Evolutionary conservation across 2,888 invertebrate genomes (phyloP).

Genomic region (Drosophila koepferae): DNA sequence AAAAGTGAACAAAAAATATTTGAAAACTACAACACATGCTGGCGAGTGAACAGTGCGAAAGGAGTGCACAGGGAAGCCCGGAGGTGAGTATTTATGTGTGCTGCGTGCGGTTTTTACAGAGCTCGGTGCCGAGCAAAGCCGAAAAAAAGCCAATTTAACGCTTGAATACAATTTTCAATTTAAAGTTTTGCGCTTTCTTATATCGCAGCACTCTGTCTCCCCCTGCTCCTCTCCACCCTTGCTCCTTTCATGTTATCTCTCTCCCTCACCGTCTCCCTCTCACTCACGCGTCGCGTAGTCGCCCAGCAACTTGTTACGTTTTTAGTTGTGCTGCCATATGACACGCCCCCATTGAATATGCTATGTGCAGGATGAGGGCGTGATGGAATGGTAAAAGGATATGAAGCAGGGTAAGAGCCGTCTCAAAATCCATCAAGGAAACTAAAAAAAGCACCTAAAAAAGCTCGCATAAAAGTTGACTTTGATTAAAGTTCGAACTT

Average conservation of each 20-base stretch:
- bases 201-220: constrained; percentile 38
- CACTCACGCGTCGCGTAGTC: neutral
- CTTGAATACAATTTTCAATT: constrained; percentile 81
- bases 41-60: constrained; percentile 16
- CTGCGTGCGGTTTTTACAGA: constrained; percentile 54
- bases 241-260: neutral
- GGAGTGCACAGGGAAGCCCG: constrained; percentile 16
- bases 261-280: neutral
- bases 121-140: constrained; percentile 47
- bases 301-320: constrained; percentile 67
- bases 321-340: constrained; percentile 52
- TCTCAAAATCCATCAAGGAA: constrained; percentile 65
- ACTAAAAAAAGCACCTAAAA: constrained; percentile 62
- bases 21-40: constrained; percentile 43
- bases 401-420: constrained; percentile 16
- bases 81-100: constrained; percentile 57
- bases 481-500: constrained; percentile 79
- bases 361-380: constrained; percentile 18
- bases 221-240: constrained; percentile 3
- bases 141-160: constrained; percentile 80
- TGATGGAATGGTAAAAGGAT: constrained; percentile 38
- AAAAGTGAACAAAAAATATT: constrained; percentile 5
- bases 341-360: constrained; percentile 33
- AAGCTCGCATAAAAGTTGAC: constrained; percentile 78
- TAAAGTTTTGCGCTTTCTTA: constrained; percentile 75